A percentile compares a stretch with the other conserved stretches of the same genome.
These are phyloP conservation scores for Aptenodytes forsteri DNA, from an alignment of 2,113 vertebrate species.

Conservation along the genomic window DNA sequence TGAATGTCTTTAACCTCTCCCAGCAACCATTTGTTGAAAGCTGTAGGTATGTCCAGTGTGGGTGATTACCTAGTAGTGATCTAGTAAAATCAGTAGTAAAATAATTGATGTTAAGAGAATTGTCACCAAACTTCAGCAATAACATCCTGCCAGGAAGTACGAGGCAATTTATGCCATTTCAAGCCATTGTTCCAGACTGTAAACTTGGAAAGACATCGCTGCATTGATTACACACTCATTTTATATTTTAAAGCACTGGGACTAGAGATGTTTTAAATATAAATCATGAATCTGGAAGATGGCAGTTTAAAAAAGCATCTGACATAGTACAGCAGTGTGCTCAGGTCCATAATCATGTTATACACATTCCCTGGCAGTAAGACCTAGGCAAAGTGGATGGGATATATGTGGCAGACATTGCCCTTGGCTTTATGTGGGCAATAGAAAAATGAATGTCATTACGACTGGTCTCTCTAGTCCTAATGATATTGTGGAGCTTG, in stretches of 20 bases:
- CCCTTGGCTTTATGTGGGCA: background rate
- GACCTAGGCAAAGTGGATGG: background rate
- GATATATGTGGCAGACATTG: background rate
- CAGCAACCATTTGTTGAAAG: background rate
- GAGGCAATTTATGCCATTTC: background rate
- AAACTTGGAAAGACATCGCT: background rate
- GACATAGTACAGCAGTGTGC: background rate
- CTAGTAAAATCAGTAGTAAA: background rate
- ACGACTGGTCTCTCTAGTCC: background rate
- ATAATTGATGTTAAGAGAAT: background rate
- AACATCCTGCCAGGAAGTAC: background rate
- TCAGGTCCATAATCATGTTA: background rate
- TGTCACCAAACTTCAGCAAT: background rate
- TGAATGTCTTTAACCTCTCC: background rate
- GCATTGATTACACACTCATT: background rate
- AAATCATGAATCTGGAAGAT: background rate
- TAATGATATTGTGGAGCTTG: background rate
- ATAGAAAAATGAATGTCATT: background rate
- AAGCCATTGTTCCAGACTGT: background rate
- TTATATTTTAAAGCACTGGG: background rate
- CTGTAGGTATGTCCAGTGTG: background rate
- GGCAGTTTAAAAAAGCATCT: background rate
- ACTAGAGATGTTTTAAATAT: background rate
- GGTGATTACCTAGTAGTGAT: background rate
- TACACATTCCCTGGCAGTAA: background rate